A percentile compares a stretch with the other conserved stretches of the same genome.
Conservation (phyloP, 2,888 invertebrate species). For the Griposia aprilina region DNA sequence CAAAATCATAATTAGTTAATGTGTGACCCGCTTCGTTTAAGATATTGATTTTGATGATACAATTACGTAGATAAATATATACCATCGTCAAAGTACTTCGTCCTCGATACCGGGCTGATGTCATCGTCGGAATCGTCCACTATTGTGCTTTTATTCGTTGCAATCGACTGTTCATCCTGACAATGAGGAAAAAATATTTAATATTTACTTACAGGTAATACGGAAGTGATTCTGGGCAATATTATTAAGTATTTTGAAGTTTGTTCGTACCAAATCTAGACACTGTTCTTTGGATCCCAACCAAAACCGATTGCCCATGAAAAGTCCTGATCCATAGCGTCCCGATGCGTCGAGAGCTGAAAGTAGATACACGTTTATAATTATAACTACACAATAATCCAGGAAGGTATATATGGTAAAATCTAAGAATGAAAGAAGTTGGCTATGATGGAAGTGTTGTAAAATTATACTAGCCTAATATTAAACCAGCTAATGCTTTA, state of each 20-base stretch:
- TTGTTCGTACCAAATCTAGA: conserved; percentile 78
- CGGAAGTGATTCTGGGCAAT: neutral
- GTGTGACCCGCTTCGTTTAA: neutral
- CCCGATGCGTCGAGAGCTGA: conserved; percentile 86
- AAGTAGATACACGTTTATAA: conserved; percentile 31
- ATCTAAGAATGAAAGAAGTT: neutral
- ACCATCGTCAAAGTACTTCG: conserved; percentile 78
- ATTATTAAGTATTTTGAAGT: neutral
- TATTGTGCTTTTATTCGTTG: conserved; percentile 71
- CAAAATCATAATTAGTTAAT: conserved; percentile 8
- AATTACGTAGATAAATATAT: conserved; percentile 43
- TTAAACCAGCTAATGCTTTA: neutral
- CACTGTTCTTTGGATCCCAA: conserved; percentile 87
- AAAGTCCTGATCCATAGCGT: conserved; percentile 83
- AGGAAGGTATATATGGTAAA: neutral
- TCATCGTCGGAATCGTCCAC: conserved; percentile 74
- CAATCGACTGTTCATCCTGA: conserved; percentile 74
- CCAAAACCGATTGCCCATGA: conserved; percentile 86
- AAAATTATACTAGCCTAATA: neutral
- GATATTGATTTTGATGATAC: neutral
- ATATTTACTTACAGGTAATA: neutral
- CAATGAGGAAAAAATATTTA: conserved; percentile 35
- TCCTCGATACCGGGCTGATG: conserved; percentile 68
- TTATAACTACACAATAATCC: neutral
- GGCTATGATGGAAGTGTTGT: neutral